Conservation (phyloP, 1,140 invertebrate genomes). For the Scaptomyza graminum region DNA sequence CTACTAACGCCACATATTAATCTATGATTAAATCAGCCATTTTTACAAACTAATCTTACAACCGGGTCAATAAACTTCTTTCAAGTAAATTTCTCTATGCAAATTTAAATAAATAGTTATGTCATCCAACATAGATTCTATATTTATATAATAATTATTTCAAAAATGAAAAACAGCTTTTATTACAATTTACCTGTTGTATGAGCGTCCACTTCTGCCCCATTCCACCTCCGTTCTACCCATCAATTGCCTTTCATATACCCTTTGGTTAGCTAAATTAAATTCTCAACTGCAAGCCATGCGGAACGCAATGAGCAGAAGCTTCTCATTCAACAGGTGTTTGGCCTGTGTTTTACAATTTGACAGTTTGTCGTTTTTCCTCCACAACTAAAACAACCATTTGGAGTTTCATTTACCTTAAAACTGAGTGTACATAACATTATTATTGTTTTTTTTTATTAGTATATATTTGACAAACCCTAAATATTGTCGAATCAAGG, state of each 20-base stretch:
- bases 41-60: no score
- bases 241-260: slow-evolving; percentile 14
- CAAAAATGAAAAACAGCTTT: slow-evolving; percentile 1
- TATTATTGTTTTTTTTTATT: background rate
- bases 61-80: slow-evolving; percentile 28
- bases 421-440: slow-evolving; percentile 5
- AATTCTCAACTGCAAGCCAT: slow-evolving; percentile 50
- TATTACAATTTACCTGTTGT: slow-evolving; percentile 14
- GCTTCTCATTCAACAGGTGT: slow-evolving; percentile 59
- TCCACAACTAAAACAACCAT: background rate
- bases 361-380: slow-evolving; percentile 2
- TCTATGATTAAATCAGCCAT: no score
- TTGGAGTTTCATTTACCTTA: slow-evolving; percentile 21
- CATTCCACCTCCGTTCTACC: background rate
- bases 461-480: slow-evolving; percentile 8
- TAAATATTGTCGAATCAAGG: slow-evolving; percentile 24
- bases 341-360: background rate
- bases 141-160: slow-evolving; percentile 18
- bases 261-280: slow-evolving; percentile 25
- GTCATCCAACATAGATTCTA: slow-evolving; percentile 18
- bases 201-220: background rate
- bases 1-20: no score
- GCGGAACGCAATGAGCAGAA: slow-evolving; percentile 51
- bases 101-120: slow-evolving; percentile 25
- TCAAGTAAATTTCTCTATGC: background rate